A percentile compares a stretch with the other conserved stretches of the same genome.
phyloP scores from a whole-genome alignment of 2,113 vertebrate species.

The Speoplatyrhinus poulsoni region DNA sequence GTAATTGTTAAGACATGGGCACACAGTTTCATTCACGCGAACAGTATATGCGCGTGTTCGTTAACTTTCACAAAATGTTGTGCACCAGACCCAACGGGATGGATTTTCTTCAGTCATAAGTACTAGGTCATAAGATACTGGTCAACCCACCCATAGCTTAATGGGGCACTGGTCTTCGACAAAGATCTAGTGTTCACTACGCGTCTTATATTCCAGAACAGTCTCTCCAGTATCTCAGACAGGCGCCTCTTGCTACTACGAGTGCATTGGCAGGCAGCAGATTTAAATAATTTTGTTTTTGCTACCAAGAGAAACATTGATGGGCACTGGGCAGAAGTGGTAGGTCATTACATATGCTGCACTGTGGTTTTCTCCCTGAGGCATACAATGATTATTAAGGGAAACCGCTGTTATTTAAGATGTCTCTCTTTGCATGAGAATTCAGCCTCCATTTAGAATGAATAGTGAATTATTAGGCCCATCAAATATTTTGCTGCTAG shows the following conservation, averaged over 20 bases:
- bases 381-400: conserved; percentile 10
- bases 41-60: conserved; percentile 28
- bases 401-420: not conserved
- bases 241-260: not conserved
- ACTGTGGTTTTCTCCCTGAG: conserved; percentile 2
- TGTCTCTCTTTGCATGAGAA: not conserved
- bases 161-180: not conserved
- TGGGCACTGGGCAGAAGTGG: not conserved
- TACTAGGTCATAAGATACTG: conserved; percentile 19
- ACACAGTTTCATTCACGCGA: conserved; percentile 51
- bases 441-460: not conserved
- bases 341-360: conserved; percentile 8
- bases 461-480: not conserved
- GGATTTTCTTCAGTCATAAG: conserved; percentile 13
- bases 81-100: conserved; percentile 9
- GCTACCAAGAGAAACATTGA: conserved; percentile 27
- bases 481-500: not conserved
- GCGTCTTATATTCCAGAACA: conserved; percentile 8
- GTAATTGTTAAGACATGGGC: conserved; percentile 47
- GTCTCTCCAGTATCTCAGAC: conserved; percentile 1
- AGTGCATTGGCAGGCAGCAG: conserved; percentile 7
- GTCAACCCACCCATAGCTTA: conserved; percentile 13
- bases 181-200: conserved; percentile 17
- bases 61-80: conserved; percentile 2
- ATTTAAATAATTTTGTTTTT: conserved; percentile 42